Percentiles rank a stretch among this genome's conserved stretches.
phyloP scores from a whole-genome alignment of 2,113 vertebrate genomes.

The Murina feae region DNA sequence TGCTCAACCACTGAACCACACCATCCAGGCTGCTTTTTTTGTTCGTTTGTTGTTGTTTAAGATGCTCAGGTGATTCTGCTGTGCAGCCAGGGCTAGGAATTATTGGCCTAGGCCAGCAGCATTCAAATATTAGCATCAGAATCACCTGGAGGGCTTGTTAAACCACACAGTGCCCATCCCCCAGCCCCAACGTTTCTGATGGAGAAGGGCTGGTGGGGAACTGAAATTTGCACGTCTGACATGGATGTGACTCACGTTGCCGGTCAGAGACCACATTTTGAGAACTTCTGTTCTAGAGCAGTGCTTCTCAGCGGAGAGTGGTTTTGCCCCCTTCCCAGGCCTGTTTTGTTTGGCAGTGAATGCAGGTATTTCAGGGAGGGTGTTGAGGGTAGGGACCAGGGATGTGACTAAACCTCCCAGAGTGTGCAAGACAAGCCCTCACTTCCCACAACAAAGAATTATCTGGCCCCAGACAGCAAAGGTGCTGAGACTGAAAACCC shows the following conservation, averaged over 20 bases:
- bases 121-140: not conserved
- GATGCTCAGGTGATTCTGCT: not conserved
- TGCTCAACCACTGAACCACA: too few relatives aligned
- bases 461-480: not conserved
- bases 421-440: rapidly evolving
- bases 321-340: not conserved
- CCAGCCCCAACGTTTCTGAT: not conserved
- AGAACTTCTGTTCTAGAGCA: not conserved
- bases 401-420: too few relatives aligned
- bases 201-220: not conserved
- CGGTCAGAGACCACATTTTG: not conserved
- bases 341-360: not conserved
- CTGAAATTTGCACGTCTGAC: not conserved
- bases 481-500: not conserved
- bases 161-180: not conserved
- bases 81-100: not conserved
- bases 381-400: not conserved
- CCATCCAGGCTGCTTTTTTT: too few relatives aligned
- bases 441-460: not conserved
- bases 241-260: not conserved
- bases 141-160: not conserved
- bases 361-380: not conserved
- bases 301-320: not conserved
- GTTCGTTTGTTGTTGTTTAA: not conserved
- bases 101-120: not conserved